Conservation (phyloP, 2,797 vertebrate genomes). For the Enteromius fasciolatus region DNA sequence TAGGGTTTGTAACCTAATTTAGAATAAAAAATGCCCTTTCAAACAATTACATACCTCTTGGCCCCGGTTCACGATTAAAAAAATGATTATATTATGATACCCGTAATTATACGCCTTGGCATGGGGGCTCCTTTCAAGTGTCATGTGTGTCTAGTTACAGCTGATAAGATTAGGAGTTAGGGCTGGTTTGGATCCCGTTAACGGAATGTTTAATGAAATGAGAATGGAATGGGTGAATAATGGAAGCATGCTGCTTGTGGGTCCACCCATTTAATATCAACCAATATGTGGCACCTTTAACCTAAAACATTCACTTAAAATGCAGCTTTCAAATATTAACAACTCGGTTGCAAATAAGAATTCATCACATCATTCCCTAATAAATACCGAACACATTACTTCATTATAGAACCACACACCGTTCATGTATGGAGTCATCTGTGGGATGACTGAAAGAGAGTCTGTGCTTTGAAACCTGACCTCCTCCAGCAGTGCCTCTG, state of each 20-base stretch:
- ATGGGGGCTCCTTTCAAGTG: conserved; percentile 75
- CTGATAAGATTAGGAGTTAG: conserved; percentile 75
- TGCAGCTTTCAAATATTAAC: background rate
- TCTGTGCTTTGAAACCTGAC: conserved; percentile 39
- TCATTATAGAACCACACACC: conserved; percentile 1
- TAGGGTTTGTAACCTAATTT: conserved; percentile 29
- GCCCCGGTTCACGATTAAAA: conserved; percentile 75
- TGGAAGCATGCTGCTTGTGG: conserved; percentile 75
- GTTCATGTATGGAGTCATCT: background rate
- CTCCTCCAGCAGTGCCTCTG: conserved; percentile 11
- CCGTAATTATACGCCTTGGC: conserved; percentile 75
- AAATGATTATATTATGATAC: conserved; percentile 78
- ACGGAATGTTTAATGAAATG: conserved; percentile 76
- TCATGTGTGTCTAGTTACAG: conserved; percentile 78
- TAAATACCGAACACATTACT: background rate
- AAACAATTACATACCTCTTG: conserved; percentile 77
- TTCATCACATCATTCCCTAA: background rate
- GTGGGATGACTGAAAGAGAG: conserved; percentile 11
- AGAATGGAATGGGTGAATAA: conserved; percentile 72
- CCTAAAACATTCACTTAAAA: background rate
- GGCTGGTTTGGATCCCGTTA: conserved; percentile 71
- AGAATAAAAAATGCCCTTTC: conserved; percentile 62
- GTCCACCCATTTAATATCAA: conserved; percentile 7
- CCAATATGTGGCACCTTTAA: conserved; percentile 12
- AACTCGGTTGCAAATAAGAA: background rate